Base-by-base conservation (phyloP, 53 echinoderm and acorn worm genomes). In the Echinarachnius parma region DNA sequence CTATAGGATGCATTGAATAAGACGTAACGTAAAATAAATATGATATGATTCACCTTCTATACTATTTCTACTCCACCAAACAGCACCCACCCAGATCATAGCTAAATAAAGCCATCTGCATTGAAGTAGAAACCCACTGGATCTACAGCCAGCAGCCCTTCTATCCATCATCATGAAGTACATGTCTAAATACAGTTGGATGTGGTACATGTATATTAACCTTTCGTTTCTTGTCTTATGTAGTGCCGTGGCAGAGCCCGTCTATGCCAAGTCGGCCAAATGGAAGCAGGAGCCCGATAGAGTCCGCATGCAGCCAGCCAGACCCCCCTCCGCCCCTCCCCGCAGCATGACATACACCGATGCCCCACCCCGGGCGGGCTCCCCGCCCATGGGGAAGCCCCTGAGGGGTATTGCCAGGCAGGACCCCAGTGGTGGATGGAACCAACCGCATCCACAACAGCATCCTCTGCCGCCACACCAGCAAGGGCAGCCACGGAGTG, bases 251-350 rank as follows among this genome's bases (percentile, higher is more conserved):
- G 4, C 69, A 35, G 86, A 86, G 31, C 80, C 81, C 46, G 52
- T 86, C 77, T 86, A 86, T 77, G 80, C 80, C 64, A 80, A 86
- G 22, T 77, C 86, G 25, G 55, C 86, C 30, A 80, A 86, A 44
- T 61, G 79, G 85, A 85, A 63, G 18, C 21, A 52, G 26, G 64
- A 63, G 5, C 14, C 62, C 0, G 75, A 52, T 7, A 75, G 64
- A 52, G 36, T 48, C 44, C 70, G 61, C 15, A 65, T 18, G 50
- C 81, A 72, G 61, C 60, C 60, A 25, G 28, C 57, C 56, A 22
- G 74, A 36, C 74, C 74, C 37, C 74, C 74, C 22, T 72, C 74
- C 8, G 74, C 63, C 25, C 64, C 80, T 42, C 58, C 80, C 56
- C 66, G 39, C 54, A 79, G 54, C 53, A 49, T 58, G 71, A 70